These are phyloP conservation scores for Hemistola chrysoprasaria DNA, from an alignment of 2,888 invertebrate species.

Conservation along the genomic window DNA sequence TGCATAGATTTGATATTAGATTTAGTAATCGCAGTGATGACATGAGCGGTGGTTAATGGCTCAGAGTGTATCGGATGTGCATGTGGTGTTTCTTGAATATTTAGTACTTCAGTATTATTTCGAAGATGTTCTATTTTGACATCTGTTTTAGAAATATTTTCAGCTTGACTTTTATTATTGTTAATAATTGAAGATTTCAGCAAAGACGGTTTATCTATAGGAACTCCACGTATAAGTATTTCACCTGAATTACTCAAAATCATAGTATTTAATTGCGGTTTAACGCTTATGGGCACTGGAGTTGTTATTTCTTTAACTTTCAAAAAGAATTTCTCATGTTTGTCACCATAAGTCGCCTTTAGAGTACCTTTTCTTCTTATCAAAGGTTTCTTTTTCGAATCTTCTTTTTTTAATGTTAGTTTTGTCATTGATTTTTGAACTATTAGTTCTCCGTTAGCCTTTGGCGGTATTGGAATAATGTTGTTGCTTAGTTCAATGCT, in stretches of 20 bases:
- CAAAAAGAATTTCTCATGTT: conserved; percentile 63
- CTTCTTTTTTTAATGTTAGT: conserved; percentile 51
- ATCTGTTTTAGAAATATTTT: not conserved
- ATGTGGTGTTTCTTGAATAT: conserved; percentile 8
- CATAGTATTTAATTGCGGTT: conserved; percentile 6
- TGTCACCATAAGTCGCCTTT: conserved; percentile 77
- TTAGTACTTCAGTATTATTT: conserved; percentile 4
- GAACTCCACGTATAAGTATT: conserved; percentile 3
- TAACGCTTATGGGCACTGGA: conserved; percentile 2
- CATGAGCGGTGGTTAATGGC: conserved; percentile 44
- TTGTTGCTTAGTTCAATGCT: conserved; percentile 52
- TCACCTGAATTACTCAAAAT: conserved; percentile 7
- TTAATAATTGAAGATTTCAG: not conserved
- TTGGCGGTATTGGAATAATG: conserved; percentile 49
- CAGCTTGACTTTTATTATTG: not conserved
- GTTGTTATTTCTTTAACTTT: conserved; percentile 34
- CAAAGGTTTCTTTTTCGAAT: conserved; percentile 60
- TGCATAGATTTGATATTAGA: conserved; percentile 68
- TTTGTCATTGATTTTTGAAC: conserved; percentile 56
- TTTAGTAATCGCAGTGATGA: conserved; percentile 67
- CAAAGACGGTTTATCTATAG: not conserved
- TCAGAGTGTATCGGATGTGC: conserved; percentile 27
- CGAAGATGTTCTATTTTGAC: not conserved
- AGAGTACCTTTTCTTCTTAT: conserved; percentile 73
- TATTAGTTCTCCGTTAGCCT: conserved; percentile 55